Evolutionary conservation across 2,888 invertebrate genomes (phyloP).

Genomic region (Busseola fusca): DNA sequence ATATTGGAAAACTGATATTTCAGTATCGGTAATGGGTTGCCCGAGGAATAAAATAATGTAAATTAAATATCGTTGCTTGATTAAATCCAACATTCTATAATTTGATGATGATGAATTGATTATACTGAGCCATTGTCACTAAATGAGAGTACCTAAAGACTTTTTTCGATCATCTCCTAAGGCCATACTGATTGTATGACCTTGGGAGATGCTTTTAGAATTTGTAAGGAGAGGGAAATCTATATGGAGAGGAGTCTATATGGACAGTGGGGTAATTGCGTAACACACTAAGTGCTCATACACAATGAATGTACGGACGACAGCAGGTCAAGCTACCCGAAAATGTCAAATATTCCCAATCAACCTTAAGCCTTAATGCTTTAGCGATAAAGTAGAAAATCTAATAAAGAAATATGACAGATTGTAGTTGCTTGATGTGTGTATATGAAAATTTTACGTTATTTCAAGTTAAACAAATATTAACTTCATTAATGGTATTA

Average conservation of each 20-base stretch:
- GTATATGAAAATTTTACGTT: too few relatives aligned
- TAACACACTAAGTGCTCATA: too few relatives aligned
- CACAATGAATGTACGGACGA: too few relatives aligned
- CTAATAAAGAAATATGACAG: too few relatives aligned
- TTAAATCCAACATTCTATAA: neutral
- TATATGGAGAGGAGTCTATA: neutral
- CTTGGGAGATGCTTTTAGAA: too few relatives aligned
- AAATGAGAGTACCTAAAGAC: neutral
- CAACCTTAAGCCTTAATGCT: too few relatives aligned
- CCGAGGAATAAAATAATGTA: neutral
- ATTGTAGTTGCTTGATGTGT: too few relatives aligned
- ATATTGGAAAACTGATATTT: neutral
- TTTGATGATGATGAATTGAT: neutral
- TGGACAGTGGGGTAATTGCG: neutral
- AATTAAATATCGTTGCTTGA: neutral
- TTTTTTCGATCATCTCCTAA: neutral
- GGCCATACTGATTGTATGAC: neutral
- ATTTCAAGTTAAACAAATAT: too few relatives aligned
- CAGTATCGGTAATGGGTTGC: neutral
- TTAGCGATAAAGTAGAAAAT: too few relatives aligned
- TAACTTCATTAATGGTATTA: too few relatives aligned
- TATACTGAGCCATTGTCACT: neutral
- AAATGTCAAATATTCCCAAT: too few relatives aligned
- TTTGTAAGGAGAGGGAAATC: neutral
- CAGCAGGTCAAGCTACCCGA: too few relatives aligned